These are phyloP conservation scores for Nymphalis c-album DNA, from an alignment of 2,888 invertebrate genomes.

Conservation along the genomic window DNA sequence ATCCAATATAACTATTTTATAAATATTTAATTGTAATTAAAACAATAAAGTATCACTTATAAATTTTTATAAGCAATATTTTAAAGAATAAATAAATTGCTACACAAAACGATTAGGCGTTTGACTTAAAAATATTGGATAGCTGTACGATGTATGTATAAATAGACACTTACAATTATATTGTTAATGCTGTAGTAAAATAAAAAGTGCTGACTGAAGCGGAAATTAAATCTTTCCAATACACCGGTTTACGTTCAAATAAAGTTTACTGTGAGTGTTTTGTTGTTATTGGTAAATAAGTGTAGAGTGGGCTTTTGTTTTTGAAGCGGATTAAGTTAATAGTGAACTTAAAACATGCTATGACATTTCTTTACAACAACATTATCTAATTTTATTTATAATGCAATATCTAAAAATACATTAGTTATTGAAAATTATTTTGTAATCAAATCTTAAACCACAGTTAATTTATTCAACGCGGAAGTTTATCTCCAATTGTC, in stretches of 20 bases:
- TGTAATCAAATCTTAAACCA: slow-evolving; percentile 14
- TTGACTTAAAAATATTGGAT: slow-evolving; percentile 43
- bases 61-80: slow-evolving; percentile 39
- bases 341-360: neutral
- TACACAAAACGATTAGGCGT: slow-evolving; percentile 60
- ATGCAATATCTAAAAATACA: neutral
- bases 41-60: slow-evolving; percentile 13
- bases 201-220: slow-evolving; percentile 70
- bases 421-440: neutral
- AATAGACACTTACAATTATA: slow-evolving; percentile 50
- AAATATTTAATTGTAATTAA: neutral
- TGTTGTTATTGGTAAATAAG: slow-evolving; percentile 44
- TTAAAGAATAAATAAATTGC: slow-evolving; percentile 47
- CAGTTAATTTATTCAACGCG: slow-evolving; percentile 22
- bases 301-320: slow-evolving; percentile 41
- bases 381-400: no score
- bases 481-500: slow-evolving; percentile 39
- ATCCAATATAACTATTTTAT: no score
- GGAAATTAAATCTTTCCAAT: slow-evolving; percentile 67
- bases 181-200: slow-evolving; percentile 67
- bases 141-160: slow-evolving; percentile 34
- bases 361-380: no score
- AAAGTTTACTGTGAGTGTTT: slow-evolving; percentile 62
- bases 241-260: slow-evolving; percentile 63
- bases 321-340: no score